Evolutionary conservation across 2,113 vertebrate species (phyloP).

Genomic region (Peromyscus polionotus): DNA sequence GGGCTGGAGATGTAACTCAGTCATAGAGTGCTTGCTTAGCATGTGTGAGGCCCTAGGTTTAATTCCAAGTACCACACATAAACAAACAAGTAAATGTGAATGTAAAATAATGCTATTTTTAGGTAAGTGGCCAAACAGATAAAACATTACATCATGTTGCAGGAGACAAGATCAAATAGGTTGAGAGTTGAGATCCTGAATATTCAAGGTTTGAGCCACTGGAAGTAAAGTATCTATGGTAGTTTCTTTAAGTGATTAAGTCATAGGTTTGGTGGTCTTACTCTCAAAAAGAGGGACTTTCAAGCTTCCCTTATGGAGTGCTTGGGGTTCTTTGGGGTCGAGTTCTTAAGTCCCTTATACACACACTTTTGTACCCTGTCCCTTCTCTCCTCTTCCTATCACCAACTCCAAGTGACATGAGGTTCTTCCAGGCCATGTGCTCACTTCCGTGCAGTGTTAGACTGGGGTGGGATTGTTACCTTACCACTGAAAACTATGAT

Average conservation of each 20-base stretch:
- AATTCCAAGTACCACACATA: not conserved
- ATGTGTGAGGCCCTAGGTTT: not conserved
- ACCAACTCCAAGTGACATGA: too few relatives aligned
- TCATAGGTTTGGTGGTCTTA: not conserved
- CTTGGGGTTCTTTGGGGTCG: not conserved
- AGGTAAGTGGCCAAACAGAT: not conserved
- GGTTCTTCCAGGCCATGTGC: not conserved
- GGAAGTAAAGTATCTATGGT: not conserved
- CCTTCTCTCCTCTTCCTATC: not conserved
- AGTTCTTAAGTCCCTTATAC: not conserved
- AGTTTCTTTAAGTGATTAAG: not conserved
- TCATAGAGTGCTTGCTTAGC: not conserved
- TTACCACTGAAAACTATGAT: not conserved
- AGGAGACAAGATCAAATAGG: not conserved
- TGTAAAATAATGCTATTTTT: not conserved
- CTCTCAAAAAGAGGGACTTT: not conserved
- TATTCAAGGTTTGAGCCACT: not conserved
- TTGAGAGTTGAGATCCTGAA: not conserved
- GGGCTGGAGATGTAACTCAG: not conserved
- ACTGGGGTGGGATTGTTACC: not conserved
- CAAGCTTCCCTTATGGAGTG: not conserved
- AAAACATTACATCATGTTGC: not conserved
- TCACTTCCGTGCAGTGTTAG: not conserved
- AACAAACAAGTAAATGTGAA: not conserved
- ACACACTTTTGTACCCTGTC: not conserved